Base-by-base conservation (phyloP, 2,797 vertebrate species). In the Glyptemys insculpta region DNA sequence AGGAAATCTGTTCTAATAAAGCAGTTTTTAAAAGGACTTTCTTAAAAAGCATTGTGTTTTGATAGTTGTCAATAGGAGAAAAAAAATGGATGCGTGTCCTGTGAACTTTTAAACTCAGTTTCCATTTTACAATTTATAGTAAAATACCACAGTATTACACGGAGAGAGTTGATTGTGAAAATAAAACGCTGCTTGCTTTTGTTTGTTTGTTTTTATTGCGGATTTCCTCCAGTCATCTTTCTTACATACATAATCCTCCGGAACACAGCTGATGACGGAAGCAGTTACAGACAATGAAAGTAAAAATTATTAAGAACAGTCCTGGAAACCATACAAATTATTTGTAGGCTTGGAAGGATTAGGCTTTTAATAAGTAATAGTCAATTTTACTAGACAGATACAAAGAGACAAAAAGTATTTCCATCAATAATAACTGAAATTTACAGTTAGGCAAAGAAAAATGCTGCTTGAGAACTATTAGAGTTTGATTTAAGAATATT, bases 241-340 rank as follows among this genome's bases (percentile, higher is more conserved):
- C 65, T 90, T 92, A 79, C 81, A 93, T 92, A 65, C 76, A 41
- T 47, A 95, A 87, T 86, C 90, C 86, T 83, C 89, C 92, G 59
- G 92, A 94, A 62, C 76, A 79, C 56, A 49, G 85, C 91, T 49
- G 14, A 88, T 79, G 84, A 83, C 81, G 59, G 54, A 85, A 93
- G 54, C 37, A 50, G 41, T 79, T 44, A 90, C 34, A 54, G 23
- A 54, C 83, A 89, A 19, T 2, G 44, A 97, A 95, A 47, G 23
- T 80, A 74, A 88, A 96, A 94, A 94, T 41, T 83, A 90, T 82
- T 44, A 37, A 47, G 37, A 88, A 76, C 62, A 90, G 21, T 79
- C 53, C 21, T 47, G 6, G 59, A 54, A 92, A 79, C 37, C 47
- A 87, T 86, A 78, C 74, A 72, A 91, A 82, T 79, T 87, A 34